These are phyloP conservation scores for Hexactinellida sp. DNA, from an alignment of 37 sponge, comb jelly and placozoan genomes.

Conservation along the genomic window DNA sequence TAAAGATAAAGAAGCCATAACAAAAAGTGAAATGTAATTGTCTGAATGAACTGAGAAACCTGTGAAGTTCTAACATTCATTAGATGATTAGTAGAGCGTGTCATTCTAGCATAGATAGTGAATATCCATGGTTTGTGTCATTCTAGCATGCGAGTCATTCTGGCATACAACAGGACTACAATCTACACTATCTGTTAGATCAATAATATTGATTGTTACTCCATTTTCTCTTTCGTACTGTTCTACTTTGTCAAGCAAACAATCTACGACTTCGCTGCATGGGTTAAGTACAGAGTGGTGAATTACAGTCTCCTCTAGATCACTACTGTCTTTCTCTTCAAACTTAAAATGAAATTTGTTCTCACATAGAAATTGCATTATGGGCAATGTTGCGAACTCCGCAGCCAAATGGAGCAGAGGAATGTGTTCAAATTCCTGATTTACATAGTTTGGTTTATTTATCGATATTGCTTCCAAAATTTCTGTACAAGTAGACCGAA, in stretches of 20 bases:
- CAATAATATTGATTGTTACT: neutral
- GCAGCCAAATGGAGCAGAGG: neutral
- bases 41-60: too few relatives aligned
- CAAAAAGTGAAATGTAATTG: too few relatives aligned
- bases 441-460: neutral
- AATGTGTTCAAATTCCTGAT: neutral
- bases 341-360: neutral
- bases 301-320: neutral
- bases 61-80: too few relatives aligned
- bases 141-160: too few relatives aligned
- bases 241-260: neutral
- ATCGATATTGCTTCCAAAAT: neutral
- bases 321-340: neutral
- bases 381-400: neutral
- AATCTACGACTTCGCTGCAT: neutral
- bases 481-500: neutral
- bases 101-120: too few relatives aligned
- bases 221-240: neutral
- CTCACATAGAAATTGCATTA: neutral
- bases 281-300: neutral
- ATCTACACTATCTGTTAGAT: neutral
- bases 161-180: too few relatives aligned
- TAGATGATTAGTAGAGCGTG: too few relatives aligned
- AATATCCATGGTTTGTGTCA: too few relatives aligned
- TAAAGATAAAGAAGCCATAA: too few relatives aligned